phyloP scores from a whole-genome alignment of 2,113 vertebrate genomes.

The Lanius collurio region DNA sequence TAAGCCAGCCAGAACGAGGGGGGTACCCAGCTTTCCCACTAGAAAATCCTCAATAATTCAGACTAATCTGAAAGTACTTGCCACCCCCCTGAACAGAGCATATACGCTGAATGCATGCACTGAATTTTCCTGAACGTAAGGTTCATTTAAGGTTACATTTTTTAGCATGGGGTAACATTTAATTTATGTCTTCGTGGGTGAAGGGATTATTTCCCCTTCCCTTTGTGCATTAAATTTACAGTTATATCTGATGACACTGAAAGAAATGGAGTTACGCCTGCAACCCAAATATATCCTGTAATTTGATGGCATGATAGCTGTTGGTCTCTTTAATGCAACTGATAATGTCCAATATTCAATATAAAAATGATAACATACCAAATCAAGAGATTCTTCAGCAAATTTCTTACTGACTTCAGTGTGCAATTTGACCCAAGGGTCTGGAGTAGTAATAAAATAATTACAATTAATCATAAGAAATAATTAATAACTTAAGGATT shows the following conservation, averaged over 20 bases:
- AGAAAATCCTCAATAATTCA: constrained; percentile 24
- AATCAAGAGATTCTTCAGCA: constrained; percentile 32
- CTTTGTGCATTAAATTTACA: constrained; percentile 31
- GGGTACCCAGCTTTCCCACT: neutral
- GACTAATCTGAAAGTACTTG: neutral
- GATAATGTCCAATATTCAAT: constrained; percentile 35
- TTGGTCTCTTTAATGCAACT: constrained; percentile 31
- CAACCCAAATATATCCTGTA: constrained; percentile 60
- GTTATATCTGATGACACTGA: constrained; percentile 60
- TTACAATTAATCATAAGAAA: constrained; percentile 54
- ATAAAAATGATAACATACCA: constrained; percentile 14
- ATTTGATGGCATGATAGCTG: constrained; percentile 51
- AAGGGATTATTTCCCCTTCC: constrained; percentile 19
- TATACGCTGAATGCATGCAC: neutral
- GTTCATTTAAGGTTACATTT: constrained; percentile 18
- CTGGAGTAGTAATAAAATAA: constrained; percentile 51
- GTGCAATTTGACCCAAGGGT: constrained; percentile 42
- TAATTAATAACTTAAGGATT: constrained; percentile 57
- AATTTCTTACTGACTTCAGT: neutral
- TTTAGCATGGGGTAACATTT: neutral
- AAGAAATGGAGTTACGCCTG: constrained; percentile 16
- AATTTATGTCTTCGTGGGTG: constrained; percentile 35
- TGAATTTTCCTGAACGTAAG: neutral
- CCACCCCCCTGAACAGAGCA: neutral
- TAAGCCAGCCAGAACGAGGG: neutral